Conservation (phyloP, 2,888 invertebrate genomes). For the Eilema griseolum region DNA sequence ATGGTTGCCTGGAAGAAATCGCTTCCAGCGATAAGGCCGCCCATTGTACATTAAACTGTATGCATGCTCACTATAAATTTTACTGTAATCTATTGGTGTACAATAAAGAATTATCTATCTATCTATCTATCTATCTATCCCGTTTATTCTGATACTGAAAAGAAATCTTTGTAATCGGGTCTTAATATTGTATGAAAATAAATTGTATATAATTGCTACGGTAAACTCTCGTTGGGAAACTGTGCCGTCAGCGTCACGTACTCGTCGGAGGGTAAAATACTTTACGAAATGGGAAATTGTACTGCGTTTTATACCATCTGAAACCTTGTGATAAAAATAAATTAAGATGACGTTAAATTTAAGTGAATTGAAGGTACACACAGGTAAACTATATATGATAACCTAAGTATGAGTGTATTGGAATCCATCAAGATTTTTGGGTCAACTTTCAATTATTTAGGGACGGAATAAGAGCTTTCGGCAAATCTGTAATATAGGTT, state of each 20-base stretch:
- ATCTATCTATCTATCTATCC: too few species aligned
- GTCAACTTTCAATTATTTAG: too few species aligned
- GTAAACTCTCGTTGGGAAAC: background rate
- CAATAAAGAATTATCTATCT: too few species aligned
- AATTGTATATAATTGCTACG: background rate
- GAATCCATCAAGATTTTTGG: too few species aligned
- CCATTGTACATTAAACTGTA: too few species aligned
- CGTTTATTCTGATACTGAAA: too few species aligned
- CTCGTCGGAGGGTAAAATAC: background rate
- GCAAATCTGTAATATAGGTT: too few species aligned
- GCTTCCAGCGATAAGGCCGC: too few species aligned
- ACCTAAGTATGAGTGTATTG: background rate
- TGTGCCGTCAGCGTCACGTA: background rate
- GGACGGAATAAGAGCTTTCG: too few species aligned
- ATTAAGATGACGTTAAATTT: background rate
- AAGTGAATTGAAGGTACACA: background rate
- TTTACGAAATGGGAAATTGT: background rate
- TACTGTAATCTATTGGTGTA: too few species aligned
- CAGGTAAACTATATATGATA: background rate
- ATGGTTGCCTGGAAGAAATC: too few species aligned
- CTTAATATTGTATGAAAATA: background rate
- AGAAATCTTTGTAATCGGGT: background rate
- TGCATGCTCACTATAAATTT: too few species aligned
- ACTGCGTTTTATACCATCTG: background rate
- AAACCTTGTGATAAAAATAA: background rate